Conservation (phyloP, 2,113 vertebrate species). For the Amia ocellicauda region DNA sequence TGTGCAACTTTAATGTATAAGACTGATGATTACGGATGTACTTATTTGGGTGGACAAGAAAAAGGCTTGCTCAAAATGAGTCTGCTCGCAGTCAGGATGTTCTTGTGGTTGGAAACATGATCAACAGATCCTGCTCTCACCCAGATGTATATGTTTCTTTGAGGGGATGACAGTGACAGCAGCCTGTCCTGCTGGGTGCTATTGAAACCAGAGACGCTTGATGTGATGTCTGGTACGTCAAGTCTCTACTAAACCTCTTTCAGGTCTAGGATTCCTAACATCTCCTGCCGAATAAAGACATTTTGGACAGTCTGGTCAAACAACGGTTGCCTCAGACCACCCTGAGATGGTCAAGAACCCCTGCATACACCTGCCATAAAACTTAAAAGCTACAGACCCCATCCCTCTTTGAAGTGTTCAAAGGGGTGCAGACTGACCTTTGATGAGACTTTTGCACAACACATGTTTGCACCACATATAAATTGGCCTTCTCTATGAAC, state of each 20-base stretch:
- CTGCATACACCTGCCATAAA: slow-evolving; percentile 93
- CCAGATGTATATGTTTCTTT: slow-evolving; percentile 78
- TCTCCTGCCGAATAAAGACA: slow-evolving; percentile 74
- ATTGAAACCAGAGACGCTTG: slow-evolving; percentile 98
- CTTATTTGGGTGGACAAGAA: too few relatives aligned
- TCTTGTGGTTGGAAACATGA: slow-evolving; percentile 50
- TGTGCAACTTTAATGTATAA: too few relatives aligned
- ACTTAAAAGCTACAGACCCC: slow-evolving; percentile 86
- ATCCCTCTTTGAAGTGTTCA: slow-evolving; percentile 89
- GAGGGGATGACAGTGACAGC: slow-evolving; percentile 59
- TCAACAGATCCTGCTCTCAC: slow-evolving; percentile 67
- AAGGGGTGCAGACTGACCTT: slow-evolving; percentile 85
- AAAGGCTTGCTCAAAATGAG: too few relatives aligned
- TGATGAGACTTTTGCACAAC: slow-evolving; percentile 81
- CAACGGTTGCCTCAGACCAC: slow-evolving; percentile 69
- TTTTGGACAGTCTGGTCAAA: slow-evolving; percentile 64
- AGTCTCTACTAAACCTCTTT: slow-evolving; percentile 69
- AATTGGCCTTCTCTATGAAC: slow-evolving; percentile 67
- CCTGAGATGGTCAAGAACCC: slow-evolving; percentile 84
- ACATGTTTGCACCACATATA: slow-evolving; percentile 80
- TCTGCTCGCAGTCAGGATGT: too few relatives aligned
- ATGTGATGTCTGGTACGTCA: slow-evolving; percentile 90
- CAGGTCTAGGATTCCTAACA: slow-evolving; percentile 66
- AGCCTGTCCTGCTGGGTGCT: slow-evolving; percentile 89
- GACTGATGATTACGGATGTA: too few relatives aligned